These are phyloP conservation scores for Brienomyrus brachyistius DNA, from an alignment of 2,113 vertebrate species.

Conservation along the genomic window DNA sequence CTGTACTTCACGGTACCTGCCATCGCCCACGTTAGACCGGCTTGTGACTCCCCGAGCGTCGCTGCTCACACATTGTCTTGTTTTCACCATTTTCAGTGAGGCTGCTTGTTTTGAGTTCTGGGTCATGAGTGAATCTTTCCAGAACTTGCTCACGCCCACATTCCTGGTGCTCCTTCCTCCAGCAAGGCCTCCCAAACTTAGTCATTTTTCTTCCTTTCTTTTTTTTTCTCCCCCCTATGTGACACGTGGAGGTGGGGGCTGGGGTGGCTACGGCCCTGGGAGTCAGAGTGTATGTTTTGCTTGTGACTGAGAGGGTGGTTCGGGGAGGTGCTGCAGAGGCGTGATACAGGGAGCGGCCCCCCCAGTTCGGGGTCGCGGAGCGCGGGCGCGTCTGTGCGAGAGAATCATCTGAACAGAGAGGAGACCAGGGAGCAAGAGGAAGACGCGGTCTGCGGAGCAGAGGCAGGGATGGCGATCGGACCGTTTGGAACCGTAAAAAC, in stretches of 20 bases:
- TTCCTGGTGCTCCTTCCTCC: background rate
- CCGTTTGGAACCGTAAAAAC: background rate
- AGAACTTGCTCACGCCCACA: background rate
- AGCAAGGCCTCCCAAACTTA: background rate
- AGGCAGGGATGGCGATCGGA: slow-evolving; percentile 2
- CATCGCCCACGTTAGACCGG: background rate
- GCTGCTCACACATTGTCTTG: background rate
- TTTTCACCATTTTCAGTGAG: background rate
- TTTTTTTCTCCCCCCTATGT: background rate
- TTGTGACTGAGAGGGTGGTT: background rate
- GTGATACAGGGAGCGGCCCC: background rate
- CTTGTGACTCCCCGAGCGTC: background rate
- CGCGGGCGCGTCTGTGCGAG: background rate
- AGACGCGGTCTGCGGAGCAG: background rate
- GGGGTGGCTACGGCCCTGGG: background rate
- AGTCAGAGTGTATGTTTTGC: background rate
- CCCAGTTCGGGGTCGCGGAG: background rate
- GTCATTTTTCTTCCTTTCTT: background rate
- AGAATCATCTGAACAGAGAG: background rate
- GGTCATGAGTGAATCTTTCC: slow-evolving; percentile 13
- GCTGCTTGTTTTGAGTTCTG: background rate
- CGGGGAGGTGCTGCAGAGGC: background rate
- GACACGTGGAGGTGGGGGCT: background rate
- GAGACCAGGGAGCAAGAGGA: background rate
- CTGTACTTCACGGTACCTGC: background rate